These are phyloP conservation scores for Octopus sinensis DNA, from an alignment of 1,140 invertebrate genomes.

Conservation along the genomic window DNA sequence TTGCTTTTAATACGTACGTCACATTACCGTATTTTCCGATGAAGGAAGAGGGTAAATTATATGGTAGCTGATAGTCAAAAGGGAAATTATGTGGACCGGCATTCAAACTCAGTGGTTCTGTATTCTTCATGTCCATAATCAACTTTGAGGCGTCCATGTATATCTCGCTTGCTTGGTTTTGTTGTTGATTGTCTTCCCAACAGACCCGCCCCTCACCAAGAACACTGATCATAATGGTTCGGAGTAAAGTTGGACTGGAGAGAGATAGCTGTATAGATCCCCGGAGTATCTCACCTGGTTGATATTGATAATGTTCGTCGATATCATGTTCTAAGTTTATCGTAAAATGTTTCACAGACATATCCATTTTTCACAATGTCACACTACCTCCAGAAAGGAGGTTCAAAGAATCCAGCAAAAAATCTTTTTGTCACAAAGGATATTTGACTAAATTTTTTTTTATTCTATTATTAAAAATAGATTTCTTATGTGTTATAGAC, in stretches of 20 bases:
- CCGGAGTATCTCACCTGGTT: conserved; percentile 51
- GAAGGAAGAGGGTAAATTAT: conserved; percentile 53
- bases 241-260: conserved; percentile 28
- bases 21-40: conserved; percentile 57
- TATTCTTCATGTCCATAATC: conserved; percentile 26
- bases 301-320: conserved; percentile 57
- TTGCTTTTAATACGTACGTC: conserved; percentile 54
- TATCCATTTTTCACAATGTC: neutral
- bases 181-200: conserved; percentile 43
- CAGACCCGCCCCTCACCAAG: conserved; percentile 46
- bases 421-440: too few species aligned
- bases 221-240: conserved; percentile 36
- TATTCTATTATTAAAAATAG: too few species aligned
- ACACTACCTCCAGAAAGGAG: too few species aligned
- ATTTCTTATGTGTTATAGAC: too few species aligned
- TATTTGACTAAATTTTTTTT: too few species aligned
- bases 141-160: conserved; percentile 48
- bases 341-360: conserved; percentile 34
- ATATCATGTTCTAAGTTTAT: conserved; percentile 55
- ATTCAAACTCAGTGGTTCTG: conserved; percentile 28
- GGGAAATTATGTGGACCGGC: conserved; percentile 45
- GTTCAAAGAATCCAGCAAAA: too few species aligned
- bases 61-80: conserved; percentile 49
- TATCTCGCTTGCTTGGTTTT: conserved; percentile 41
- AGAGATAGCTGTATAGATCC: conserved; percentile 38